Base-by-base conservation (phyloP, 2,113 vertebrate species). In the Zapus hudsonius region DNA sequence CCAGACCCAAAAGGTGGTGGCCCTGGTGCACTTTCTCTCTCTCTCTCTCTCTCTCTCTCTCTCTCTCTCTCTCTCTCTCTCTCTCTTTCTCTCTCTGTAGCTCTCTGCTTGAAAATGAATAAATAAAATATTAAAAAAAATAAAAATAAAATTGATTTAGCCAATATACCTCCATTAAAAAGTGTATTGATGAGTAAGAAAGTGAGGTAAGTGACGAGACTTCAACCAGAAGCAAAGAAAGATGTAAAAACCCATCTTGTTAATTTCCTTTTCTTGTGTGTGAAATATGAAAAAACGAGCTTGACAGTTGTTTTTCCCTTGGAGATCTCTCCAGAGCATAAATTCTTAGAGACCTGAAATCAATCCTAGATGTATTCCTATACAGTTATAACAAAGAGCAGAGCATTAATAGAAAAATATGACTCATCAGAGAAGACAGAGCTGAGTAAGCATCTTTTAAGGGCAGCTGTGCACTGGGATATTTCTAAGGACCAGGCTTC, bases 121-220 rank as follows among this genome's bases (percentile, higher is more conserved):
- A n/a, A n/a, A n/a, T n/a, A n/a, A n/a, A n/a, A n/a, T n/a, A n/a
- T n/a, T n/a, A n/a, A n/a, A n/a, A n/a, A n/a, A n/a, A n/a, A n/a
- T n/a, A n/a, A n/a, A n/a, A n/a, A n/a, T n/a, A n/a, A n/a, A n/a
- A n/a, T n/a, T n/a, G 52, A 52, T 52, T 52, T 52, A 52, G 52
- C 11, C 52, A 52, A 52, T 52, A 15, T 12, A 13, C 16, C 52
- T 15, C 16, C 52, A 52, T 13, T 52, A 15, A 90, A 87, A 91
- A 33, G 36, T 72, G 15, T 67, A n/a, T 55, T 33, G 20, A 92
- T 91, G 38, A 73, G 25, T n/a, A 75, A 83, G 73, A 74, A 94
- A 91, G 61, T 87, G 59, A 84, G 42, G 0, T 69, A 67, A 38
- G 22, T 66, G 22, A 89, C 36, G 33, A 84, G 2, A 89, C 63